Percentiles rank a stretch among this genome's conserved stretches.
Conservation (phyloP, 1,140 invertebrate species). For the Himalopsyche phryganea region DNA sequence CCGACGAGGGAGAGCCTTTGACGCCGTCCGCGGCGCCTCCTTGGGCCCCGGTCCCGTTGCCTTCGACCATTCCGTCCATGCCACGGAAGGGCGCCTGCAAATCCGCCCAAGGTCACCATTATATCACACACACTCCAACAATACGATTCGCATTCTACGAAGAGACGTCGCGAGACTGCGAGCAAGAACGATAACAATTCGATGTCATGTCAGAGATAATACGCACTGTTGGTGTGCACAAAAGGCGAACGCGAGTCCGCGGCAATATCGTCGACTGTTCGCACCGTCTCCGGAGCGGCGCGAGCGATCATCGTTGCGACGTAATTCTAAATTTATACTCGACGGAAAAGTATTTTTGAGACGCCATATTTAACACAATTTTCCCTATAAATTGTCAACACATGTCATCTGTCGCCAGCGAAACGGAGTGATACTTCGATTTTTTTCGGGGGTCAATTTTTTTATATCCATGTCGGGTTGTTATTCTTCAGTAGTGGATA, state of each 20-base stretch:
- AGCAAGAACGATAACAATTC: neutral
- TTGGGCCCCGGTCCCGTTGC: slow-evolving; percentile 65
- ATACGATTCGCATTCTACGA: neutral
- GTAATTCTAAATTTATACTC: slow-evolving; percentile 49
- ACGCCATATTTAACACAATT: slow-evolving; percentile 56
- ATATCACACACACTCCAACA: slow-evolving; percentile 3
- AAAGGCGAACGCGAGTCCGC: slow-evolving; percentile 8
- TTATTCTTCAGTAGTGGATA: slow-evolving; percentile 69
- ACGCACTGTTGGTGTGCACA: slow-evolving; percentile 6
- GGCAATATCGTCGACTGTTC: slow-evolving; percentile 12
- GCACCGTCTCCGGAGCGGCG: slow-evolving; percentile 9
- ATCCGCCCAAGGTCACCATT: slow-evolving; percentile 17
- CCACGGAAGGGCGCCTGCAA: slow-evolving; percentile 51
- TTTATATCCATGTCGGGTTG: slow-evolving; percentile 60
- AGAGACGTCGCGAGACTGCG: neutral
- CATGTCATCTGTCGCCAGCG: slow-evolving; percentile 13
- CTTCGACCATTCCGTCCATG: slow-evolving; percentile 86
- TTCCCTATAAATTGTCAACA: slow-evolving; percentile 21
- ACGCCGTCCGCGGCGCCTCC: slow-evolving; percentile 64
- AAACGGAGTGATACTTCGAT: slow-evolving; percentile 5
- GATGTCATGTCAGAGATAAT: slow-evolving; percentile 4
- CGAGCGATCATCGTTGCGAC: slow-evolving; percentile 18
- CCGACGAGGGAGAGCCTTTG: slow-evolving; percentile 52
- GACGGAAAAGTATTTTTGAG: slow-evolving; percentile 40
- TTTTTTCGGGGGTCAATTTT: slow-evolving; percentile 30